Percentiles rank a stretch among this genome's conserved stretches.
Conservation (phyloP, 2,888 invertebrate genomes). For the Galerucella calmariensis region DNA sequence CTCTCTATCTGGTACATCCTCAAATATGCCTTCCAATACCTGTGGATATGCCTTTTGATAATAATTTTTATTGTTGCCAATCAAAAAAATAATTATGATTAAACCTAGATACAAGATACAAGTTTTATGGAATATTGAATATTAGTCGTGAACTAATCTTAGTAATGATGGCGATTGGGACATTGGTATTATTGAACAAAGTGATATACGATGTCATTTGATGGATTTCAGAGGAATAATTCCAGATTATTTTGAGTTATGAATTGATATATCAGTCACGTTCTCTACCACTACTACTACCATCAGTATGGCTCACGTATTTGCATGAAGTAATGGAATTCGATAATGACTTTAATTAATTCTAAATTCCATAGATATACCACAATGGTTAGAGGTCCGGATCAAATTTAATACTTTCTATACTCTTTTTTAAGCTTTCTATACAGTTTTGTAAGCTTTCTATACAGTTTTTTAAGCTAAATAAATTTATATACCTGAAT, state of each 20-base stretch:
- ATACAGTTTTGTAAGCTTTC: no score
- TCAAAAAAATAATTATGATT: no score
- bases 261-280: conserved; percentile 19
- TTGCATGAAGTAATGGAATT: conserved; percentile 2
- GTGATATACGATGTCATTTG: conserved; percentile 26
- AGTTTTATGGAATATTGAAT: neutral
- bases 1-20: no score
- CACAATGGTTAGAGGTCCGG: no score
- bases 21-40: no score
- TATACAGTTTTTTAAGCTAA: no score
- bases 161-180: conserved; percentile 6
- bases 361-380: neutral
- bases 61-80: no score
- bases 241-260: conserved; percentile 37
- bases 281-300: neutral
- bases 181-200: conserved; percentile 13
- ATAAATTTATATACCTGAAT: no score
- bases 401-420: no score
- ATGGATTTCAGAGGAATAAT: conserved; percentile 32
- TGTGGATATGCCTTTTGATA: no score
- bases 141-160: neutral
- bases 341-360: neutral
- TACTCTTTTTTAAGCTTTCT: no score
- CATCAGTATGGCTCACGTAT: neutral
- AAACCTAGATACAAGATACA: no score